Base-by-base conservation (phyloP, 2,797 vertebrate genomes). In the Pantherophis alleghaniensis region DNA sequence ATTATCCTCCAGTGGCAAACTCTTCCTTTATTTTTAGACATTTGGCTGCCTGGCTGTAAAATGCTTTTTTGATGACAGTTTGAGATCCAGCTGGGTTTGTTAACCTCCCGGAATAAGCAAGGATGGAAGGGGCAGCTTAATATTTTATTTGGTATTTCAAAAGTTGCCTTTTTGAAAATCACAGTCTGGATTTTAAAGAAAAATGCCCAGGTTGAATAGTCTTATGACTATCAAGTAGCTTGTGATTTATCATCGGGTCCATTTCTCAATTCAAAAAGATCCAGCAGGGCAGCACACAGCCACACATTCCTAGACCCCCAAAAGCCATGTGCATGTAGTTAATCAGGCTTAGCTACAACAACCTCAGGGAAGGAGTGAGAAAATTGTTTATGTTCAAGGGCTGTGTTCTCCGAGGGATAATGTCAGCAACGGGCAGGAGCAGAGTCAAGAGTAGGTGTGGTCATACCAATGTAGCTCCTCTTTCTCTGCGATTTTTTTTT, bases 81-180 rank as follows among this genome's bases (percentile, higher is more conserved):
- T 96, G 94, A 87, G 92, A 95, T 95, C 93, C 95, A 96, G 96
- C 95, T 96, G 96, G 96, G 91, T 95, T 96, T 95, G 95, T 90
- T 96, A 96, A 96, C 94, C 95, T 94, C 90, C 91, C 95, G 7
- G 95, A 94, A 96, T 96, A 96, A 97, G 97, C 96, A 96, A 96
- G 97, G 95, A 87, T 93, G 13, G 51, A 7, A 94, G 96, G 94
- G 95, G 95, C 95, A 94, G 56, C 69, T 91, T 92, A 10, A 10
- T 55, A 11, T n/a, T 56, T n/a, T 91, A 94, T 96, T 92, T 94
- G 86, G 92, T 89, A 55, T 94, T 90, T 18, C 63, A 56, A 92
- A 93, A 92, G 14, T 79, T 86, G 87, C 51, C 91, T 92, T 94
- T 92, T 94, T 83, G 94, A 42, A 93, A 95, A 1, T 53, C 93